phyloP scores from a whole-genome alignment of 64 coral and sea anemone species.

The Stichodactyla helianthus region DNA sequence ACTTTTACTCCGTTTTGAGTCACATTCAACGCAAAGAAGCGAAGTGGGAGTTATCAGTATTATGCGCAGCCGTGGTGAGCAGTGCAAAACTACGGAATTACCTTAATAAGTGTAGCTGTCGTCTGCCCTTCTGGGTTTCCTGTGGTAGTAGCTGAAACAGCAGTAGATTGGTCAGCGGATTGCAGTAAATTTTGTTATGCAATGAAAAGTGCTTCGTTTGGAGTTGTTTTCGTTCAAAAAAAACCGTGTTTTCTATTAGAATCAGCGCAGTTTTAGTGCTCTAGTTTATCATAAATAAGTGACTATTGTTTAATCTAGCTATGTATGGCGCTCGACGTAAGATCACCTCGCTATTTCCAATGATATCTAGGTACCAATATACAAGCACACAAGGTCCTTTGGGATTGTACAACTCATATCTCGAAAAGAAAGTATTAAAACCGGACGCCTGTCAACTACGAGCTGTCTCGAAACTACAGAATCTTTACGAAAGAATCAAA shows the following conservation, averaged over 20 bases:
- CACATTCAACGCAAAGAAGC: too few species aligned
- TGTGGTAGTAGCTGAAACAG: too few species aligned
- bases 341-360: not conserved
- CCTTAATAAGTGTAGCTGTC: too few species aligned
- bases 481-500: slow-evolving; percentile 38
- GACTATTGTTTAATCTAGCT: not conserved
- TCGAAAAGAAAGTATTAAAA: slow-evolving; percentile 33
- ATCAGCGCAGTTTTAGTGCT: not conserved
- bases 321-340: not conserved
- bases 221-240: too few species aligned
- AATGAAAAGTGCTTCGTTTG: not conserved
- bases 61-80: too few species aligned
- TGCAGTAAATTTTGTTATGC: not conserved
- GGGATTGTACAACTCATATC: slow-evolving; percentile 40
- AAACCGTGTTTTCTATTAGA: not conserved
- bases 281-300: not conserved
- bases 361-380: not conserved
- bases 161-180: too few species aligned
- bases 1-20: too few species aligned
- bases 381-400: slow-evolving; percentile 27
- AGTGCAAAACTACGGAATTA: too few species aligned
- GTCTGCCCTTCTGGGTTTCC: too few species aligned
- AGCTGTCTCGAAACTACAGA: slow-evolving; percentile 38
- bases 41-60: too few species aligned
- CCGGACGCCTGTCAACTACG: slow-evolving; percentile 38